A percentile compares a stretch with the other conserved stretches of the same genome.
phyloP scores from a whole-genome alignment of 2,113 vertebrate species.

The Pongo abelii region DNA sequence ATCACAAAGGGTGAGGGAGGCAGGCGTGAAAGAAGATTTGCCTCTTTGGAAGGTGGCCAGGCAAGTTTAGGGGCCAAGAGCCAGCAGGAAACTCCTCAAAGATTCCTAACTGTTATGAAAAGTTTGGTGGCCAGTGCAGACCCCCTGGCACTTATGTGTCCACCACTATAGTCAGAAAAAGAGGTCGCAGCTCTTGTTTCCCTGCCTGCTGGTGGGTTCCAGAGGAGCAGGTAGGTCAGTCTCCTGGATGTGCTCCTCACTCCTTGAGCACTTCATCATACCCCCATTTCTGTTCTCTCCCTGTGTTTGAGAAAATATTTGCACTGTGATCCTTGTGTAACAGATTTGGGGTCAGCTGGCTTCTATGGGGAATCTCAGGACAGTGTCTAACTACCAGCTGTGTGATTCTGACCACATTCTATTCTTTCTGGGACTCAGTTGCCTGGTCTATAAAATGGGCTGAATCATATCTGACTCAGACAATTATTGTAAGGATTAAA shows the following conservation, averaged over 20 bases:
- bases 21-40: not conserved
- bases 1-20: fast-evolving
- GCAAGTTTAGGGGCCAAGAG: not conserved
- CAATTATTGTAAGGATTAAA: not conserved
- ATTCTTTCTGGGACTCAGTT: not conserved
- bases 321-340: not conserved
- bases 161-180: not conserved
- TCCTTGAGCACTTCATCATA: not conserved
- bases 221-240: not conserved
- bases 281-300: not conserved
- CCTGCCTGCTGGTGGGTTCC: not conserved
- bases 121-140: too few relatives aligned
- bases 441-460: not conserved
- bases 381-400: not conserved
- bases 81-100: not conserved
- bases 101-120: not conserved
- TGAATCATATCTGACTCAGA: not conserved
- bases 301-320: not conserved
- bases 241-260: not conserved
- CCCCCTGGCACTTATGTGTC: not conserved
- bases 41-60: not conserved
- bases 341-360: not conserved
- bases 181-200: not conserved
- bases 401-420: not conserved
- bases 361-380: not conserved